These are phyloP conservation scores for Nannoperca australis DNA, from an alignment of 2,797 vertebrate genomes.

Conservation along the genomic window DNA sequence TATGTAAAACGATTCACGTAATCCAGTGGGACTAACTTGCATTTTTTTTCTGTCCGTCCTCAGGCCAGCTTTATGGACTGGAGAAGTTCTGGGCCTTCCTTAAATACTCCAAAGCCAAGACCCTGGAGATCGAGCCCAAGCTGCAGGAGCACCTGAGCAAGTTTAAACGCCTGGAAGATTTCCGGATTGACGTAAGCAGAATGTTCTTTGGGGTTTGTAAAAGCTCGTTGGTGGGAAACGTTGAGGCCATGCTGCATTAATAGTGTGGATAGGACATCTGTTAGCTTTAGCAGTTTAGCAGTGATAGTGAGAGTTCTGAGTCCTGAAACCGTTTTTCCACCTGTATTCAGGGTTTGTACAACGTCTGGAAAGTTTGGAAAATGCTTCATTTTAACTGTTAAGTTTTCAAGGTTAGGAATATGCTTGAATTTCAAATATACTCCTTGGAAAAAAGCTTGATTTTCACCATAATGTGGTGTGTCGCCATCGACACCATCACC, in stretches of 20 bases:
- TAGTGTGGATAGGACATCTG: neutral
- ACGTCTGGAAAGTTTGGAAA: too few relatives aligned
- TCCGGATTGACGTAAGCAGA: constrained; percentile 95
- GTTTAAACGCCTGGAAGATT: constrained; percentile 98
- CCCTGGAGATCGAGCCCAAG: constrained; percentile 94
- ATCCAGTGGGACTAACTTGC: neutral
- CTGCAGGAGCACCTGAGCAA: constrained; percentile 95
- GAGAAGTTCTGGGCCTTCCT: constrained; percentile 99
- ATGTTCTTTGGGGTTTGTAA: neutral
- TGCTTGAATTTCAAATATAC: too few relatives aligned
- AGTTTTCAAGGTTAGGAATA: too few relatives aligned
- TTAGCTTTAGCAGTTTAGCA: too few relatives aligned
- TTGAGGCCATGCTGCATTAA: neutral
- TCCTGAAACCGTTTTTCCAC: too few relatives aligned
- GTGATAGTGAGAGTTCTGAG: too few relatives aligned
- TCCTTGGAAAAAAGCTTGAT: too few relatives aligned
- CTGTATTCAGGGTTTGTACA: too few relatives aligned
- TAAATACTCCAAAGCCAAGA: constrained; percentile 99
- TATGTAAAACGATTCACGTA: neutral
- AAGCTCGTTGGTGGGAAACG: neutral
- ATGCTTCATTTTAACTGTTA: too few relatives aligned
- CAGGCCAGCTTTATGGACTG: constrained; percentile 97
- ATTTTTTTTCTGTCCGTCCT: neutral
- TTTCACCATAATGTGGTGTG: too few relatives aligned
- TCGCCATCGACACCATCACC: too few relatives aligned